These are phyloP conservation scores for Hirtodrosophila histrioides DNA, from an alignment of 2,888 invertebrate genomes.

Conservation along the genomic window DNA sequence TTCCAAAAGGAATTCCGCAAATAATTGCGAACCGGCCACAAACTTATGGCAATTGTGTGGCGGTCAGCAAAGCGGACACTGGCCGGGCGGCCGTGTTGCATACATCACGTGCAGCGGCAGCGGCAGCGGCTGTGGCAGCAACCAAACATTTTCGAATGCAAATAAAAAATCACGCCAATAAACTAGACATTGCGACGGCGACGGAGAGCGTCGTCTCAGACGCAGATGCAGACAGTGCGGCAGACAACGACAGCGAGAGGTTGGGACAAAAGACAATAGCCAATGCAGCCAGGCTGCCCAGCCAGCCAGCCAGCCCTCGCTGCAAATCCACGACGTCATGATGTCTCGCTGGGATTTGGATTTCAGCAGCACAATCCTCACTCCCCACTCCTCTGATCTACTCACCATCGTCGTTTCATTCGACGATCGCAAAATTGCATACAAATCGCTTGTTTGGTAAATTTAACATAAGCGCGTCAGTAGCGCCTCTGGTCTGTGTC, in stretches of 20 bases:
- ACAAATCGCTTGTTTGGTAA: conserved; percentile 83
- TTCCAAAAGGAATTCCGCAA: conserved; percentile 81
- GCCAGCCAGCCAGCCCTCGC: conserved; percentile 25
- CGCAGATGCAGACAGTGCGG: conserved; percentile 37
- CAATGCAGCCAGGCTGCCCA: conserved; percentile 31
- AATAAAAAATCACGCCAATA: conserved; percentile 83
- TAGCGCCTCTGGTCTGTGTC: conserved; percentile 73
- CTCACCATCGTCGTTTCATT: conserved; percentile 5
- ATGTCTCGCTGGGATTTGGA: conserved; percentile 82
- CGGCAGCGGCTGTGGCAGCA: conserved; percentile 27
- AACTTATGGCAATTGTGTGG: conserved; percentile 79
- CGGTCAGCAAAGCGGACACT: conserved; percentile 34
- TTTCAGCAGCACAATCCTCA: conserved; percentile 48
- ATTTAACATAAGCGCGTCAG: conserved; percentile 79
- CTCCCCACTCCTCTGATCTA: neutral
- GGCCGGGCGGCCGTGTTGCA: conserved; percentile 55
- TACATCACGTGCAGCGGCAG: conserved; percentile 72
- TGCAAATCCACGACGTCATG: conserved; percentile 78
- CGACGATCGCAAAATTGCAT: conserved; percentile 72
- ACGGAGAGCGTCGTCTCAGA: conserved; percentile 11
- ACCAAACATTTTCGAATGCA: conserved; percentile 76
- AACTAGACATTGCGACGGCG: conserved; percentile 82
- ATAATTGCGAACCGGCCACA: conserved; percentile 76
- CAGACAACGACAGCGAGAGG: conserved; percentile 32
- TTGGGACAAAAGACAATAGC: conserved; percentile 50